Base-by-base conservation (phyloP, 2,888 invertebrate genomes). In the Nephrocerus scutellatus region DNA sequence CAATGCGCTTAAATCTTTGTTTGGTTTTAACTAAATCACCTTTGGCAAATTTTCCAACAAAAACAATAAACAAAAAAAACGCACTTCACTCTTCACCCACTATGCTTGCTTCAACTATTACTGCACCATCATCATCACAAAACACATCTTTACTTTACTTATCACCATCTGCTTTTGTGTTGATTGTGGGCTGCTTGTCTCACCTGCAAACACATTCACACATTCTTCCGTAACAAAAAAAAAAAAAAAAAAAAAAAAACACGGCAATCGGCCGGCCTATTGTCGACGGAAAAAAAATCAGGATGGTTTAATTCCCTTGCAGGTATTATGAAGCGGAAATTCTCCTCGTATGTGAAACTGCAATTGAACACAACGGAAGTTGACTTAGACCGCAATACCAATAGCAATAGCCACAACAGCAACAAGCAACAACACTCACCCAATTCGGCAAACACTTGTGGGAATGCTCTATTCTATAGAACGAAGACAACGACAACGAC, bases 321-420 rank as follows among this genome's bases (percentile, higher is more conserved):
- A 66, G 77, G 77, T 70, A 75, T 76, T 63, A 73, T 78, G 70
- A 86, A 84, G 72, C 82, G 84, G 69, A 79, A 84, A 63, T 84
- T 86, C 70, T 80, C 84, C 62, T 83, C 84, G 53, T 85, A 85
- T 72, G 82, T 84, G 60, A 85, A 85, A 73, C 76, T 84, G 70
- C 82, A 85, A 72, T 76, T 80, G 56, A 74, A 54, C 48, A 47
- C 61, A 54, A 52, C 63, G 44, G 44, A n/a, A n/a, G n/a, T n/a
- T n/a, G 23, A 9, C 35, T 38, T 14, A 35, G 15, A 14, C 43
- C 36, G 14, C 39, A 28, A 36, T 36, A 23, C 22, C 36, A 28
- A 39, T 34, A 30, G 22, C 36, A 30, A 22, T 38, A n/a, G n/a
- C n/a, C n/a, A n/a, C n/a, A n/a, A n/a, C n/a, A n/a, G n/a, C n/a